phyloP scores from a whole-genome alignment of 2,113 vertebrate species.

The Anas platyrhynchos region DNA sequence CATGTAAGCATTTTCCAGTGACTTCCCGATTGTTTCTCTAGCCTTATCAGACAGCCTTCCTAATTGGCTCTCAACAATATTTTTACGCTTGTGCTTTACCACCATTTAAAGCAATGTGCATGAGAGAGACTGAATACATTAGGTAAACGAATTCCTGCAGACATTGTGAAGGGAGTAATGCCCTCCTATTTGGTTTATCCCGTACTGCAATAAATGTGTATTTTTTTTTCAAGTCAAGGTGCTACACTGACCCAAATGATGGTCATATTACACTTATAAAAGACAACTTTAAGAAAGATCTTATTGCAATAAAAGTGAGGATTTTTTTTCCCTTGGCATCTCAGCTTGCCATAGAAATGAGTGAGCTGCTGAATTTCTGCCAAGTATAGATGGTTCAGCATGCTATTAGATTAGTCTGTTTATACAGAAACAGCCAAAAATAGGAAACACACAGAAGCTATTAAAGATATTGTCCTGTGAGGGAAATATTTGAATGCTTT shows the following conservation, averaged over 20 bases:
- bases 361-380: slow-evolving; percentile 84
- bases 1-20: not conserved
- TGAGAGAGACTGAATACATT: not conserved
- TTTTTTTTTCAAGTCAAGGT: slow-evolving; percentile 40
- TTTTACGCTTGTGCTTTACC: not conserved
- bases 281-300: slow-evolving; percentile 77
- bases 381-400: slow-evolving; percentile 83
- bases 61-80: not conserved
- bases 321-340: slow-evolving; percentile 68
- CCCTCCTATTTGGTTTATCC: slow-evolving; percentile 26
- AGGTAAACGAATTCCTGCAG: slow-evolving; percentile 50
- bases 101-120: not conserved
- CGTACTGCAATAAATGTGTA: slow-evolving; percentile 54
- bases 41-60: not conserved
- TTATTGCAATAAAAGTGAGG: slow-evolving; percentile 71
- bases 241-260: slow-evolving; percentile 68
- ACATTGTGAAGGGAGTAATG: slow-evolving; percentile 42
- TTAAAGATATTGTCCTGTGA: slow-evolving; percentile 82
- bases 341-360: slow-evolving; percentile 79
- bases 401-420: slow-evolving; percentile 86
- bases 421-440: slow-evolving; percentile 85
- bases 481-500: slow-evolving; percentile 78
- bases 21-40: not conserved
- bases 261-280: slow-evolving; percentile 76
- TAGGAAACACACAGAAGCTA: slow-evolving; percentile 82